Base-by-base conservation (phyloP, 2,888 invertebrate species). In the Anthophora plumipes region DNA sequence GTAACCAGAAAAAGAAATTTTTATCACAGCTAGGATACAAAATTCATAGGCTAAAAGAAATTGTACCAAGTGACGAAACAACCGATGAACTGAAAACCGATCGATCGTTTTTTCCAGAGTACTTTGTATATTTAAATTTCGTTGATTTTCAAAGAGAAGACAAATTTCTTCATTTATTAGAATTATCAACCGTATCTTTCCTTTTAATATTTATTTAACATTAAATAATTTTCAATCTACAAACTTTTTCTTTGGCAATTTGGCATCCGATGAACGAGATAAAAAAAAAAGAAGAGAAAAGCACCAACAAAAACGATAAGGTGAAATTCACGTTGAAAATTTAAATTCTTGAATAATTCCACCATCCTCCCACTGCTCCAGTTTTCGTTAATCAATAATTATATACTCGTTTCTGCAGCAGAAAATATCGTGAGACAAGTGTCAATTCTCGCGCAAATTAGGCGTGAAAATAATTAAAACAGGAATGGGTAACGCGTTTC, bases 401-500 rank as follows among this genome's bases (percentile, higher is more conserved):
- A 52, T 41, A 22, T 37, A 25, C n/a, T n/a, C 37, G 50, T 25
- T 50, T 14, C 8, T 31, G 12, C 43, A 17, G 43, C 22, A 9
- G 46, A 12, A 50, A 67, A 63, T 67, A 72, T 54, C 50, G 20
- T 9, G 60, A 39, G 22, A 41, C 72, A 54, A 55, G 64, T 20
- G 67, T 63, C 54, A 25, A 48, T 73, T 63, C 60, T 48, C 41
- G 31, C 46, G 25, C 11, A 70, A 70, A 70, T 63, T 70, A 41
- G 22, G 41, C 31, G 55, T 41, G 39, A 70, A 70, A 63, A 63
- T 70, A 76, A 76, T 76, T 63, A 54, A 74, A 74, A 22, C 20
- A 17, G 9, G 22, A 55, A 57, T 25, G 54, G 12, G 46, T 54
- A 60, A 59, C n/a, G n/a, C 41, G n/a, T 17, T 41, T 11, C 9